Evolutionary conservation across 2,113 vertebrate species (phyloP).

Genomic region (Stegastes partitus): DNA sequence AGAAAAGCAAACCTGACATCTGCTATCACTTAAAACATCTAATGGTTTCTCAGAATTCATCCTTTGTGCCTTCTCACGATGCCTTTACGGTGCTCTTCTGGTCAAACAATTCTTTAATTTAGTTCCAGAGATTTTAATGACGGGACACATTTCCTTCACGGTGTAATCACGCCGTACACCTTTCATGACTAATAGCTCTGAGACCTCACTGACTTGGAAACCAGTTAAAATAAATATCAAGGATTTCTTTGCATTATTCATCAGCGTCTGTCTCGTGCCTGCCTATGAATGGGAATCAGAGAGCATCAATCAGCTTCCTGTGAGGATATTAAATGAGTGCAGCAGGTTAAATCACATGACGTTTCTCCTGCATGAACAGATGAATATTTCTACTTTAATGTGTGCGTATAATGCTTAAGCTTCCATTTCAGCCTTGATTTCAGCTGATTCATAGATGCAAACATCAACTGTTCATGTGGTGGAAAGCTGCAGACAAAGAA

Average conservation of each 20-base stretch:
- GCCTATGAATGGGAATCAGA: constrained; percentile 23
- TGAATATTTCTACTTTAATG: constrained; percentile 27
- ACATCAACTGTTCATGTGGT: neutral
- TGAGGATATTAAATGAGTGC: constrained; percentile 32
- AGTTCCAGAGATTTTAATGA: neutral
- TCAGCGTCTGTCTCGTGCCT: constrained; percentile 20
- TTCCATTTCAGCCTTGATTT: constrained; percentile 11
- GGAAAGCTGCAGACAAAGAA: neutral
- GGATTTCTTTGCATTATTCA: constrained; percentile 63
- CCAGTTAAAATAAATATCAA: constrained; percentile 42
- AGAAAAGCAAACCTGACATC: neutral
- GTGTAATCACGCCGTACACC: neutral
- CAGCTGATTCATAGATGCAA: neutral
- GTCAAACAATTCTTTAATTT: neutral
- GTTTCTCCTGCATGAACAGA: constrained; percentile 35
- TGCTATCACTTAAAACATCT: neutral
- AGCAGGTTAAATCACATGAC: constrained; percentile 39
- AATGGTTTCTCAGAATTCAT: neutral
- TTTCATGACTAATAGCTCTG: constrained; percentile 30
- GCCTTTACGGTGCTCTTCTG: neutral
- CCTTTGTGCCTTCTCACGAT: neutral
- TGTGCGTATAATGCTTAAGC: constrained; percentile 1
- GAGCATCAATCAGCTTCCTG: constrained; percentile 35
- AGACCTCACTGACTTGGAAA: constrained; percentile 37
- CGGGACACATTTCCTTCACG: neutral